Evolutionary conservation across 2,113 vertebrate species (phyloP).

Genomic region (Brevimyrus niger): DNA sequence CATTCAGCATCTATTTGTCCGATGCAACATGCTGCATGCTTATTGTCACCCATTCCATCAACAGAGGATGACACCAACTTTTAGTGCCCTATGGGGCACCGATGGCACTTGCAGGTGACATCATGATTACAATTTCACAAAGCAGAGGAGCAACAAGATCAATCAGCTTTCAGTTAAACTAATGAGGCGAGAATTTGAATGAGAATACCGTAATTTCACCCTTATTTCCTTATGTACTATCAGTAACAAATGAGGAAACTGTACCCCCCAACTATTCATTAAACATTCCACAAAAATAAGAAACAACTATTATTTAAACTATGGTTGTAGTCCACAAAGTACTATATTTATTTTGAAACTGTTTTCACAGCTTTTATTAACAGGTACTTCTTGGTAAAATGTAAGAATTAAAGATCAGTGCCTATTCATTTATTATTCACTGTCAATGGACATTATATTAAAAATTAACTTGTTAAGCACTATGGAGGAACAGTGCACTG

Average conservation of each 20-base stretch:
- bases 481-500: neutral
- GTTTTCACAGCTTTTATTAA: neutral
- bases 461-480: neutral
- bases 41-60: neutral
- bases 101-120: conserved; percentile 14
- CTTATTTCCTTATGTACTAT: neutral
- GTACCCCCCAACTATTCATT: neutral
- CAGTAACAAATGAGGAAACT: neutral
- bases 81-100: conserved; percentile 17
- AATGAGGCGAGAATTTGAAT: neutral
- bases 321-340: neutral
- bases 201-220: neutral
- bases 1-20: neutral
- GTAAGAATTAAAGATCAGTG: neutral
- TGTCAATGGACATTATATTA: neutral
- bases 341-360: neutral
- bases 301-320: neutral
- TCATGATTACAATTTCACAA: conserved; percentile 23
- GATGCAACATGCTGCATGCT: neutral
- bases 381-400: neutral
- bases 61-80: neutral
- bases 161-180: neutral
- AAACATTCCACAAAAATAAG: neutral
- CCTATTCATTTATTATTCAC: neutral
- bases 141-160: neutral